phyloP scores from a whole-genome alignment of 1,140 invertebrate genomes.

The Lethrus apterus region DNA sequence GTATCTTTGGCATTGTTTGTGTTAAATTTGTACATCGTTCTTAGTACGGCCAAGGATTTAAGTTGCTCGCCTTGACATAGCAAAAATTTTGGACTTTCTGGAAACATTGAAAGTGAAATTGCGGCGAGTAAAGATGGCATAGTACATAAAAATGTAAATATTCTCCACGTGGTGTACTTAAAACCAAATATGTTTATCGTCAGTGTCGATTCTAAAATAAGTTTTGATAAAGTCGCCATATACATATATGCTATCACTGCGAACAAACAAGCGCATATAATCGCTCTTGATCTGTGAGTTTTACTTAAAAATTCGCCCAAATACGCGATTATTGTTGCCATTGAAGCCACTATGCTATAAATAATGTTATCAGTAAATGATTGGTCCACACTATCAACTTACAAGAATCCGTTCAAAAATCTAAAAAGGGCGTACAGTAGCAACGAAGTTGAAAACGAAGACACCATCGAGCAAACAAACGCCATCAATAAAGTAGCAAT shows the following conservation, averaged over 20 bases:
- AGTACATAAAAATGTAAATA: constrained; percentile 56
- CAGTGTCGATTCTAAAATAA: constrained; percentile 53
- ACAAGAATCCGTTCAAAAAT: constrained; percentile 23
- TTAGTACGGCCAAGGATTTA: constrained; percentile 49
- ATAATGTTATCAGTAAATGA: not conserved
- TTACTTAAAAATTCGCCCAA: constrained; percentile 35
- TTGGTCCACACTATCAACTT: constrained; percentile 23
- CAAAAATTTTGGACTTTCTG: constrained; percentile 66
- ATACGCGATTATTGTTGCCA: constrained; percentile 39
- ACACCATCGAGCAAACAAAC: constrained; percentile 17
- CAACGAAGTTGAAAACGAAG: constrained; percentile 18
- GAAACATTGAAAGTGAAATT: constrained; percentile 51
- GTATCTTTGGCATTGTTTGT: constrained; percentile 41
- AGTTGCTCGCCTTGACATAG: constrained; percentile 47
- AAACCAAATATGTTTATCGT: constrained; percentile 40
- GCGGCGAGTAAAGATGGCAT: constrained; percentile 54
- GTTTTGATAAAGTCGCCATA: constrained; percentile 53
- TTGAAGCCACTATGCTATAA: constrained; percentile 37
- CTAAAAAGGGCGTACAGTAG: constrained; percentile 20
- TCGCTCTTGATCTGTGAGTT: constrained; percentile 31
- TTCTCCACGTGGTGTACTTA: constrained; percentile 58
- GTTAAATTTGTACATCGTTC: constrained; percentile 53
- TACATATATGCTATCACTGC: constrained; percentile 40
- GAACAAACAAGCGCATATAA: constrained; percentile 40
- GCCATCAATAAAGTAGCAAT: constrained; percentile 15